Conservation (phyloP, 2,113 vertebrate genomes). For the Zapornia atra region DNA sequence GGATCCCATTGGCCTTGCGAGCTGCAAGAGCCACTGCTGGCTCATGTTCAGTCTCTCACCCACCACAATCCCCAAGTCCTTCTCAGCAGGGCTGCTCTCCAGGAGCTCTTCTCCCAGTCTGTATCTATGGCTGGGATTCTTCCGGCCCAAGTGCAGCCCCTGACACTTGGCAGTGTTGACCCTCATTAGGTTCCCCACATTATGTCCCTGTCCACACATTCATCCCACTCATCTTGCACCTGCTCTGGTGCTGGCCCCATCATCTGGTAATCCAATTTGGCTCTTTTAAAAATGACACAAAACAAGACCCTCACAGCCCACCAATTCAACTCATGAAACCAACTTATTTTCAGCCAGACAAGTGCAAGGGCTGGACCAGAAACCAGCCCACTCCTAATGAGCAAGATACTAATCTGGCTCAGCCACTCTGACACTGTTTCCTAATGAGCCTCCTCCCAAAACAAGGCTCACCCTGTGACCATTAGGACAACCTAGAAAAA, state of each 20-base stretch:
- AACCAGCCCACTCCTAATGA: background rate
- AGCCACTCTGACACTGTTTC: background rate
- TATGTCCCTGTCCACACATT: background rate
- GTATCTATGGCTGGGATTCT: too few relatives aligned
- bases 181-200: too few relatives aligned
- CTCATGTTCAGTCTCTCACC: too few relatives aligned
- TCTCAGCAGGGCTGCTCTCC: too few relatives aligned
- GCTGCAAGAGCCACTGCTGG: too few relatives aligned
- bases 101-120: too few relatives aligned
- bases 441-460: background rate
- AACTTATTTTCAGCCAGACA: background rate
- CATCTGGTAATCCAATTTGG: background rate
- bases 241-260: background rate
- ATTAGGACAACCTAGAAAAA: background rate
- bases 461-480: background rate
- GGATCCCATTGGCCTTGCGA: too few relatives aligned
- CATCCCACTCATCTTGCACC: background rate
- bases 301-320: background rate
- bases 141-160: too few relatives aligned
- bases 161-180: too few relatives aligned
- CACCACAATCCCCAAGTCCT: too few relatives aligned
- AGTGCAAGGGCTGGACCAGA: accelerated
- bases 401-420: background rate
- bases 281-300: background rate
- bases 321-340: background rate